A percentile compares a stretch with the other conserved stretches of the same genome.
Conservation (phyloP, 2,113 vertebrate genomes). For the Callospermophilus lateralis region DNA sequence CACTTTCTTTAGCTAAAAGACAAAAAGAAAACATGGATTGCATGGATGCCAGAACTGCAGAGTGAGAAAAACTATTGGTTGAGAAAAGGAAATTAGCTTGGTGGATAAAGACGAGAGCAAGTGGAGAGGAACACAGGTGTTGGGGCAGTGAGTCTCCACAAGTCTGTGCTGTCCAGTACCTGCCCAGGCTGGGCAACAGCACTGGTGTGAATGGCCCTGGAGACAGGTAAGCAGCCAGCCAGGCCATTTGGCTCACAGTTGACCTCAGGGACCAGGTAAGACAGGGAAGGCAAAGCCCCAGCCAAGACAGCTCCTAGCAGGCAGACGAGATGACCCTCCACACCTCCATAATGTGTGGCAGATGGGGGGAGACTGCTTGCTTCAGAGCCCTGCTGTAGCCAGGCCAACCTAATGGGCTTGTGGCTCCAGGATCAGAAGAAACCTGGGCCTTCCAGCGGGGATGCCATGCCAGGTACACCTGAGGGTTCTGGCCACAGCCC, state of each 20-base stretch:
- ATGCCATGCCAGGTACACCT: not conserved
- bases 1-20: slow-evolving; percentile 65
- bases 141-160: not conserved
- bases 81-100: not conserved
- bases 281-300: not conserved
- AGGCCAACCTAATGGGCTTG: not conserved
- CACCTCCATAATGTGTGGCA: not conserved
- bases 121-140: not conserved
- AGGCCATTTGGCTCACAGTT: not conserved
- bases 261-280: not conserved
- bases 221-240: not conserved
- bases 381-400: not conserved
- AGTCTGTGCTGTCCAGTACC: not conserved
- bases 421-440: not conserved
- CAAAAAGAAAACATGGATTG: not conserved
- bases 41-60: not conserved
- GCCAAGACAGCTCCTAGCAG: not conserved
- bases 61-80: not conserved
- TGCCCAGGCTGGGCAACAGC: not conserved
- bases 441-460: not conserved
- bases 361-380: not conserved
- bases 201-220: not conserved
- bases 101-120: not conserved
- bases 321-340: not conserved
- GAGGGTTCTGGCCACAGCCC: too few species aligned